Evolutionary conservation across 2,888 invertebrate species (phyloP).

Genomic region (Phaonia tiefii): DNA sequence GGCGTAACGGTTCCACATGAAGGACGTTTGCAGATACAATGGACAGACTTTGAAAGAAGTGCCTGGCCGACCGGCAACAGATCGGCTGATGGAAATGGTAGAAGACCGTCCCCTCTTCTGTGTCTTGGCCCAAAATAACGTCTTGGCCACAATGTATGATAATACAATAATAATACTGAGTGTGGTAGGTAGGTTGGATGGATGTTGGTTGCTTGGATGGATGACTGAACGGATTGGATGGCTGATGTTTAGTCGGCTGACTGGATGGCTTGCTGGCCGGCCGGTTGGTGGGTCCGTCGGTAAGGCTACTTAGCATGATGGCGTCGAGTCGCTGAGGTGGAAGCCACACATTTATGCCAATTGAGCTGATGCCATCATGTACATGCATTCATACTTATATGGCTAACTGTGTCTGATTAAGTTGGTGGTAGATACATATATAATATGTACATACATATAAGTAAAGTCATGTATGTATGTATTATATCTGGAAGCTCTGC

Average conservation of each 20-base stretch:
- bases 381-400: no score
- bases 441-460: constrained; percentile 15
- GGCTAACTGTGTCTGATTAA: constrained; percentile 15
- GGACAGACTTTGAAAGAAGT: neutral
- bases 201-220: neutral
- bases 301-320: constrained; percentile 32
- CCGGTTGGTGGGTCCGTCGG: neutral
- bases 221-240: neutral
- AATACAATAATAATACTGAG: neutral
- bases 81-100: neutral
- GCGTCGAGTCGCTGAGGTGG: constrained; percentile 59
- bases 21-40: neutral
- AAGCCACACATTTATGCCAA: constrained; percentile 68
- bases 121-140: no score
- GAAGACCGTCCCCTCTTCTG: no score
- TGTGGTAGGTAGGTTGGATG: neutral
- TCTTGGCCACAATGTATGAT: no score
- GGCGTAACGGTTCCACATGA: constrained; percentile 10
- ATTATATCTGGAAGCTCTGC: neutral
- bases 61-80: neutral
- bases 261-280: neutral
- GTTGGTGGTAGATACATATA: constrained; percentile 6
- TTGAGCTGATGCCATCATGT: constrained; percentile 38
- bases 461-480: neutral
- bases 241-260: neutral